Evolutionary conservation across 2,888 invertebrate genomes (phyloP), one percentile per base, ranked within the genome.

Genomic region (Nysson spinosus): DNA sequence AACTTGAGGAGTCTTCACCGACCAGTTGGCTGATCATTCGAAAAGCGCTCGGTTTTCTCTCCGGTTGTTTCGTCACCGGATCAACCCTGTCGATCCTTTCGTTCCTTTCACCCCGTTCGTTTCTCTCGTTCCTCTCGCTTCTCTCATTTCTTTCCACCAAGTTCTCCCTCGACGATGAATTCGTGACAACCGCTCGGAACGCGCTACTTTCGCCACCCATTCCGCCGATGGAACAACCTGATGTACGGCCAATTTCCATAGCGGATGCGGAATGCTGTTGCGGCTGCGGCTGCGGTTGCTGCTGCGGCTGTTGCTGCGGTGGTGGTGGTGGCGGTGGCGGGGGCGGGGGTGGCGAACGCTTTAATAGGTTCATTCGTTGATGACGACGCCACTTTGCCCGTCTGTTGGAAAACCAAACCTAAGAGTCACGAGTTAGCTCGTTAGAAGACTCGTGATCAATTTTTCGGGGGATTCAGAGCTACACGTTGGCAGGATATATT

Each of bases 391-490:
- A 97, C 92, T 97, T 97, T 90, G 97, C 97, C 91, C 97, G 94
- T 94, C 97, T 96, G 94, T 97, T 97, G 92, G 96, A 97, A 95
- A 97, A 97, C 97, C 97, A 97, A 93, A 97, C 97, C 97, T 97
- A 94, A 93, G 93, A 93, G 91, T 91, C 92, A 92, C 91, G 92
- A 89, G 89, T 89, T 88, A 87, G 88, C 88, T 88, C 83, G 88
- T 89, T 88, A 88, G 89, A 89, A 89, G 88, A 88, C 88, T 77
- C 72, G 72, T 75, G 70, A 65, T 63, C 67, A 70, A 46, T 24
- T 64, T 43, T 52, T 49, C 52, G 52, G 37, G 42, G 54, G 37
- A 54, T 35, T 20, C 22, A 30, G 65, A 63, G 51, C 50, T 56
- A 26, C 46, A 54, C 65, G 35, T 49, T 71, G 30, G 51, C 64